These are phyloP conservation scores for Nerophis ophidion DNA, from an alignment of 2,113 vertebrate species.

Conservation along the genomic window DNA sequence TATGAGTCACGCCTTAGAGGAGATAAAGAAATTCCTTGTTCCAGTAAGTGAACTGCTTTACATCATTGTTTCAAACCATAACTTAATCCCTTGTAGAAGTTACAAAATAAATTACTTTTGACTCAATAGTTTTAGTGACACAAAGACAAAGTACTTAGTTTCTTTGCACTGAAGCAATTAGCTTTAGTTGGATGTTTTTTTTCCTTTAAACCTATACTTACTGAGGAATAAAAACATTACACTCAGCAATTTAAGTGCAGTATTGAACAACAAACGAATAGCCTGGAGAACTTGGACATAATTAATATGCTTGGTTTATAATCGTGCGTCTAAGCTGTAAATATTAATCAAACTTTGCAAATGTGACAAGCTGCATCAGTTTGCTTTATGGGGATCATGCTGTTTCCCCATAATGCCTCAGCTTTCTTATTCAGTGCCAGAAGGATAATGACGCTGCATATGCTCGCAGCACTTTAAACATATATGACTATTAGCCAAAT, in stretches of 20 bases:
- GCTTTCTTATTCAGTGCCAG: conserved; percentile 43
- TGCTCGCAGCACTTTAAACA: conserved; percentile 31
- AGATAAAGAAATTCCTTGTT: conserved; percentile 98
- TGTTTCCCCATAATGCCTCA: conserved; percentile 22
- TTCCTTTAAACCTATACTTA: conserved; percentile 12
- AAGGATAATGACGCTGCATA: conserved; percentile 30
- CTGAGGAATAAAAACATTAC: conserved; percentile 54
- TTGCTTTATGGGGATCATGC: conserved; percentile 40
- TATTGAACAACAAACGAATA: conserved; percentile 51
- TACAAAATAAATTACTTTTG: conserved; percentile 8
- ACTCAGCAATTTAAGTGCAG: conserved; percentile 66
- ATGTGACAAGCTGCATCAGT: conserved; percentile 43
- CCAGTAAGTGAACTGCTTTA: conserved; percentile 80
- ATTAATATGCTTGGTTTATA: conserved; percentile 68
- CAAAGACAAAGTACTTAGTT: conserved; percentile 19
- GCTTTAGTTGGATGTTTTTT: conserved; percentile 11
- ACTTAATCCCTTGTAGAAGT: conserved; percentile 14
- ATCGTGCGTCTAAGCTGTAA: conserved; percentile 59
- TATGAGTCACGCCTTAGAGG: conserved; percentile 98
- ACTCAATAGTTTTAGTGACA: conserved; percentile 27
- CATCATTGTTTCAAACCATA: conserved; percentile 9
- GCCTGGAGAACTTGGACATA: conserved; percentile 61
- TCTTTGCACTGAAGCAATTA: conserved; percentile 27
- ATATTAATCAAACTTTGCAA: conserved; percentile 69
- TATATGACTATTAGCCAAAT: conserved; percentile 18